Conservation (phyloP, 2,888 invertebrate genomes). For the Ceramica pisi region DNA sequence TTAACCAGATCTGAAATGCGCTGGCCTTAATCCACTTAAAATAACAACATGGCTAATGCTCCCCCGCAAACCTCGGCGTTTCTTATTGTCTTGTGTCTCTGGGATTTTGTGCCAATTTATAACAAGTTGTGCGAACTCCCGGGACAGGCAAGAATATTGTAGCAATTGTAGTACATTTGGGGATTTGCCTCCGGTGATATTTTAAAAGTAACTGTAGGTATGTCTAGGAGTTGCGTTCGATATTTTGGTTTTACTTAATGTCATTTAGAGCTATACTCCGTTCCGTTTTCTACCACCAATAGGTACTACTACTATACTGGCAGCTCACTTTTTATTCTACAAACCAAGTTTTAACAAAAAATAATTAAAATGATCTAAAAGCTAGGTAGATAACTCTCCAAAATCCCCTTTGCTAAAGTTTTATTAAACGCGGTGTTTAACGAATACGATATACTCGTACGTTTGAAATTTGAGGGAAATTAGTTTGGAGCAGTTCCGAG, state of each 20-base stretch:
- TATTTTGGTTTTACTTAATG: not conserved
- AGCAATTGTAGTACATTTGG: slow-evolving; percentile 41
- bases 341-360: not conserved
- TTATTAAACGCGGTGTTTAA: slow-evolving; percentile 54
- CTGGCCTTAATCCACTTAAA: slow-evolving; percentile 89
- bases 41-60: slow-evolving; percentile 87
- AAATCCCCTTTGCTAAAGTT: slow-evolving; percentile 42
- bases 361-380: slow-evolving; percentile 6
- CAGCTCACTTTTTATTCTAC: not conserved
- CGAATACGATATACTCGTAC: slow-evolving; percentile 48
- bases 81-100: slow-evolving; percentile 81
- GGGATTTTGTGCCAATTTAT: slow-evolving; percentile 82
- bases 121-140: slow-evolving; percentile 61
- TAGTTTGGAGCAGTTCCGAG: slow-evolving; percentile 78
- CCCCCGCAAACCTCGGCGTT: slow-evolving; percentile 75
- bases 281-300: not conserved
- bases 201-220: not conserved
- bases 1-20: slow-evolving; percentile 89
- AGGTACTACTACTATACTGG: not conserved
- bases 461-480: slow-evolving; percentile 75
- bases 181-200: slow-evolving; percentile 26
- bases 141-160: slow-evolving; percentile 42
- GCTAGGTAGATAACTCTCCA: not conserved
- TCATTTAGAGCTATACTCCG: not conserved
- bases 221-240: not conserved